These are phyloP conservation scores for Dione vanillae DNA, from an alignment of 2,888 invertebrate genomes.

Conservation along the genomic window DNA sequence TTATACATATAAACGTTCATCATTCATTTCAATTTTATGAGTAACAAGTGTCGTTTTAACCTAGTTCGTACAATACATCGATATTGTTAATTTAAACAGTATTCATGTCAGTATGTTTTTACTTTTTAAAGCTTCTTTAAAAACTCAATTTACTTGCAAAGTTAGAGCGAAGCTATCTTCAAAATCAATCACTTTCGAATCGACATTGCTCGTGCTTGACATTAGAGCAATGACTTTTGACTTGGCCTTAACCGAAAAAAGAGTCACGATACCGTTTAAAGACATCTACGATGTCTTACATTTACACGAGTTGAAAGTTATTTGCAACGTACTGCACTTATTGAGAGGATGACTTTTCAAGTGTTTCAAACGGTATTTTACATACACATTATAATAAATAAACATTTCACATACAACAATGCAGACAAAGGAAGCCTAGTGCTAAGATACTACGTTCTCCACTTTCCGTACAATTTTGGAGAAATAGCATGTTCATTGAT, in stretches of 20 bases:
- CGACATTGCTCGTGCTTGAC: constrained; percentile 53
- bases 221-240: constrained; percentile 44
- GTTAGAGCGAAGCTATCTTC: not conserved
- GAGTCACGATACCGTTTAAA: constrained; percentile 7
- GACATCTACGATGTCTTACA: not conserved
- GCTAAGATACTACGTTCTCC: too few relatives aligned
- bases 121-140: not conserved
- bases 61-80: not conserved
- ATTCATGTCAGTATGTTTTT: not conserved
- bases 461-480: too few relatives aligned
- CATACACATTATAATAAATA: too few relatives aligned
- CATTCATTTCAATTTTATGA: not conserved
- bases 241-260: constrained; percentile 28
- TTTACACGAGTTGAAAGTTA: not conserved
- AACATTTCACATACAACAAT: too few relatives aligned
- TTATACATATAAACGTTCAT: not conserved
- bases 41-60: not conserved
- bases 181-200: constrained; percentile 66
- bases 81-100: not conserved
- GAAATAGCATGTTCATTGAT: too few relatives aligned
- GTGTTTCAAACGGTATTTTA: not conserved
- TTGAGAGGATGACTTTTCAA: not conserved
- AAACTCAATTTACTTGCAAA: not conserved
- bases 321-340: not conserved
- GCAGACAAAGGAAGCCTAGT: too few relatives aligned